Conservation (phyloP, 2,797 vertebrate genomes). For the Acanthis flammea region DNA sequence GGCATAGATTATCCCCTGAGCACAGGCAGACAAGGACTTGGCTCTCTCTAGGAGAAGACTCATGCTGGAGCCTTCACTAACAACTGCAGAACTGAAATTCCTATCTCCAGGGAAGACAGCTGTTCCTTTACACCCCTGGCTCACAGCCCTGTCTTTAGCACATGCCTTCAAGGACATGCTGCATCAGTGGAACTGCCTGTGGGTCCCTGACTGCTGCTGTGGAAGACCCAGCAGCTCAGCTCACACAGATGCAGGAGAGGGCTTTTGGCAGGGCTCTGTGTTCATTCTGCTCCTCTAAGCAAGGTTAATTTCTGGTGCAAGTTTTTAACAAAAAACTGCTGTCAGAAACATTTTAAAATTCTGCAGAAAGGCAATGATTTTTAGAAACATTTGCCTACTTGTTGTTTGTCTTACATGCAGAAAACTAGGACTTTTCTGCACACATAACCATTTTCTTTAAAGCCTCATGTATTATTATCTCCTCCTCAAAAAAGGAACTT, state of each 20-base stretch:
- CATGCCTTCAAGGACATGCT: background rate
- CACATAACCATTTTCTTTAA: background rate
- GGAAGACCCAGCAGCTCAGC: background rate
- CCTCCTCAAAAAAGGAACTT: background rate
- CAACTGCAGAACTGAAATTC: background rate
- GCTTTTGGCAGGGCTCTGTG: background rate
- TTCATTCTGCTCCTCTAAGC: background rate
- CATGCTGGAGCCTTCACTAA: background rate
- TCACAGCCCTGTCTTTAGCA: background rate
- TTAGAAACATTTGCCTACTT: background rate
- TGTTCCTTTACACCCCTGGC: background rate
- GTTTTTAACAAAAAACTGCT: background rate
- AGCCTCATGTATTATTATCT: background rate
- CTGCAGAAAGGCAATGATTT: background rate
- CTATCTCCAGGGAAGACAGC: background rate
- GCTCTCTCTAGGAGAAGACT: background rate
- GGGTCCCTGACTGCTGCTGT: background rate
- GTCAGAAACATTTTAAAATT: background rate
- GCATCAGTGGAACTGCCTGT: background rate
- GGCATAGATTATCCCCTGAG: background rate
- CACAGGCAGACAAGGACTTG: background rate
- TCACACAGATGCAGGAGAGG: fast-evolving
- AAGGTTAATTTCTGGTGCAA: background rate
- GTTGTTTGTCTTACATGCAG: background rate
- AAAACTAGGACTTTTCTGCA: background rate